Evolutionary conservation across 2,113 vertebrate species (phyloP).

Genomic region (Bujurquina vittata): DNA sequence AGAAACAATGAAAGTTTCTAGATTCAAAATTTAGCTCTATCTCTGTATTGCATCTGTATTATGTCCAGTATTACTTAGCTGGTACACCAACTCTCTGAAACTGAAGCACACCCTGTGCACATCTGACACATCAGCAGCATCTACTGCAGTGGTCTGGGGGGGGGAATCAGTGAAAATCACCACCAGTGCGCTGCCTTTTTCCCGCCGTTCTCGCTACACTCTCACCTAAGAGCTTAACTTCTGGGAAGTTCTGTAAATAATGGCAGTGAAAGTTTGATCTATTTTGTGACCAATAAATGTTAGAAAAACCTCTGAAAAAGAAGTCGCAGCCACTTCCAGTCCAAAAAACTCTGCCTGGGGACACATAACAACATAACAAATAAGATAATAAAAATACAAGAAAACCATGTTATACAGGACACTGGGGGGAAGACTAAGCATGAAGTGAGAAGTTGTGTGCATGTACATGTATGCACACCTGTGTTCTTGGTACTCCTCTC

Average conservation of each 20-base stretch:
- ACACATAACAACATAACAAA: neutral
- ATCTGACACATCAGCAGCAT: neutral
- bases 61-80: neutral
- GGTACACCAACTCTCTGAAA: neutral
- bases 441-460: neutral
- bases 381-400: neutral
- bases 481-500: neutral
- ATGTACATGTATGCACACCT: too few relatives aligned
- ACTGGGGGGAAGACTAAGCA: neutral
- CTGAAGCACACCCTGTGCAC: neutral
- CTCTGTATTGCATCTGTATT: neutral
- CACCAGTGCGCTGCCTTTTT: too few relatives aligned
- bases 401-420: neutral
- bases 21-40: neutral
- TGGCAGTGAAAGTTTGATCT: neutral
- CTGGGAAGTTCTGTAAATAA: too few relatives aligned
- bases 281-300: neutral
- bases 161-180: too few relatives aligned
- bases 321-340: neutral
- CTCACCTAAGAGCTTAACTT: too few relatives aligned
- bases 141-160: too few relatives aligned
- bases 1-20: too few relatives aligned
- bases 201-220: too few relatives aligned
- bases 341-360: accelerated
- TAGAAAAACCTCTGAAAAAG: neutral